Evolutionary conservation across 2,113 vertebrate genomes (phyloP), one percentile per base, ranked within the genome.

Genomic region (Xenotilapia leptura): DNA sequence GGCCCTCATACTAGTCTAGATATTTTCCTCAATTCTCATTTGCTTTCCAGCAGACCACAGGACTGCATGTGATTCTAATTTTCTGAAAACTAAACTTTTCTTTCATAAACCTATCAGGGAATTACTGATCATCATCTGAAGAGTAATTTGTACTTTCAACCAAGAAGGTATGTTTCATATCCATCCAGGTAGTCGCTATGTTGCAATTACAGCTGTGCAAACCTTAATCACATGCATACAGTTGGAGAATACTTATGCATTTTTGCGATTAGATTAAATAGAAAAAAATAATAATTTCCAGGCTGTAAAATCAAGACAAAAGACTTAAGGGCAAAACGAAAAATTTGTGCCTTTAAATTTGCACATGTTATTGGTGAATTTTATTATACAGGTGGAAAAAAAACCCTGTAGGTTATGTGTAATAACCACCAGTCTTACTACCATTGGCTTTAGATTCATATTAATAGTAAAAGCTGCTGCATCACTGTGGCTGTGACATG

Each of bases 351-450:
- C 68, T 45, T 9, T 26, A 45, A 45, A 45, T 5, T 45, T 75
- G 21, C 9, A 26, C 14, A 1, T 45, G 23, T 17, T 17, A 7
- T 7, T 40, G 62, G 62, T 73, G 23, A 75, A 28, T 47, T 47
- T 28, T 47, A 75, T 47, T 28, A 28, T 68, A 14, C 2, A 23
- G 36, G 12, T 40, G 3, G 1, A 9, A 14, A 21, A 36, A 40
- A 1, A 19, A 0, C 0, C 31, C 19, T 65, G 60, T 12, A 21
- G 60, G 11, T 23, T 42, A 42, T 70, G 65, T 23, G 65, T 40
- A 70, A 23, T 42, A 70, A 6, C 65, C 62, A 68, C 19, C 19
- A 21, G 62, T 38, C 19, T 42, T 23, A 23, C 6, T 42, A 42
- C 7, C 11, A 47, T 17, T 75, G 23, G 15, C 23, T 17, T 75